phyloP scores from a whole-genome alignment of 2,113 vertebrate species.

The Montifringilla adamsi region DNA sequence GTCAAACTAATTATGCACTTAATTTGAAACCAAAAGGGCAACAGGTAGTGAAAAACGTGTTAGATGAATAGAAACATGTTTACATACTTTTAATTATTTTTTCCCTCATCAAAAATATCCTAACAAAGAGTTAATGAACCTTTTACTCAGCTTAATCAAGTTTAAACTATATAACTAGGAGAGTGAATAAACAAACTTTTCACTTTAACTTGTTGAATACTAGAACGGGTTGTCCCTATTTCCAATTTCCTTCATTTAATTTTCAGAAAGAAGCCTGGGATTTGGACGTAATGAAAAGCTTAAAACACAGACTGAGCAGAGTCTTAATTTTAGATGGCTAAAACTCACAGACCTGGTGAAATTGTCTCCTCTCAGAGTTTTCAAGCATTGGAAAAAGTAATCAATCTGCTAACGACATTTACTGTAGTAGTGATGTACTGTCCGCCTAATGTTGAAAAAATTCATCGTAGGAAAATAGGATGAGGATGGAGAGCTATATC shows the following conservation, averaged over 20 bases:
- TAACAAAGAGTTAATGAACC: not conserved
- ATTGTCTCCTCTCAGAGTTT: not conserved
- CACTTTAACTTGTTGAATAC: not conserved
- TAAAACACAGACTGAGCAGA: not conserved
- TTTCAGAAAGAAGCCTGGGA: constrained; percentile 20
- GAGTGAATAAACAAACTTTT: not conserved
- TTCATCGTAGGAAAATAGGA: not conserved
- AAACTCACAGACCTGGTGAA: not conserved
- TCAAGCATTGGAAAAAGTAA: not conserved
- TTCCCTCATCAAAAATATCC: not conserved
- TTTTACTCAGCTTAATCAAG: not conserved
- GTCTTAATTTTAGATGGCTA: not conserved
- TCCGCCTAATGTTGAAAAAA: not conserved
- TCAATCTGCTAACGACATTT: not conserved
- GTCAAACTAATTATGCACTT: constrained; percentile 67
- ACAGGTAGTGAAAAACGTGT: constrained; percentile 34
- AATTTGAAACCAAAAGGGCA: constrained; percentile 66
- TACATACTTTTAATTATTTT: not conserved
- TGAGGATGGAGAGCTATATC: not conserved
- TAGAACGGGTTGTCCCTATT: not conserved
- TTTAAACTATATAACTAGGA: not conserved
- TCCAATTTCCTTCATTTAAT: constrained; percentile 31
- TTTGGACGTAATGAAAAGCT: constrained; percentile 45
- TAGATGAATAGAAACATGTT: not conserved
- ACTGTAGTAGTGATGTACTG: not conserved